Percentiles rank a stretch among this genome's conserved stretches.
Evolutionary conservation across 2,888 invertebrate species (phyloP).

Genomic region (Opisthograptis luteolata): DNA sequence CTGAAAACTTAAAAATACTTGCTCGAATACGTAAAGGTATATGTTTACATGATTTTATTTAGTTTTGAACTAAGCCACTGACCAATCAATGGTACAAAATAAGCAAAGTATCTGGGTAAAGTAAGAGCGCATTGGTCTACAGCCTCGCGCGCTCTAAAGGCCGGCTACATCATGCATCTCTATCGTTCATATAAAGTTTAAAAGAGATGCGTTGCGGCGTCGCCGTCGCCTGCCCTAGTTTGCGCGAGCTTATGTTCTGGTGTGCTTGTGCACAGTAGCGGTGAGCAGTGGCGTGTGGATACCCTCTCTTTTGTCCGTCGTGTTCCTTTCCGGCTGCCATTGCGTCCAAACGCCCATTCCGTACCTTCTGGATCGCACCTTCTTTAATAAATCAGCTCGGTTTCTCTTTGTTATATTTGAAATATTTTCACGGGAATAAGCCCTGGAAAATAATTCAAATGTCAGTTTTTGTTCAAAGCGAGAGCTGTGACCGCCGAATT

Average conservation of each 20-base stretch:
- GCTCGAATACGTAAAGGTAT: too few species aligned
- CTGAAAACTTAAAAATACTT: too few species aligned
- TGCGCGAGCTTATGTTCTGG: background rate
- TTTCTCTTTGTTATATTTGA: conserved; percentile 34
- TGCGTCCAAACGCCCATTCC: conserved; percentile 47
- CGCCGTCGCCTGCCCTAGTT: too few species aligned
- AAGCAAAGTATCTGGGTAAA: too few species aligned
- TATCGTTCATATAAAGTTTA: too few species aligned
- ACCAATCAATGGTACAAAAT: too few species aligned
- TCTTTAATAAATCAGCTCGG: conserved; percentile 50
- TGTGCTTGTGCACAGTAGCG: conserved; percentile 3
- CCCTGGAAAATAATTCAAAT: conserved; percentile 33
- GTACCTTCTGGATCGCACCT: conserved; percentile 44
- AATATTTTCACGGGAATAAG: conserved; percentile 35
- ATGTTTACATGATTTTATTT: too few species aligned
- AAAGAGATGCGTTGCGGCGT: too few species aligned
- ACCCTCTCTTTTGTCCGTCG: conserved; percentile 51
- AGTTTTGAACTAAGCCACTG: too few species aligned
- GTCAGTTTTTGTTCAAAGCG: conserved; percentile 34
- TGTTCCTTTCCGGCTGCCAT: conserved; percentile 44
- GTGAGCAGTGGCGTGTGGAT: conserved; percentile 41
- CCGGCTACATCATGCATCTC: too few species aligned
- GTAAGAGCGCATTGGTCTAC: too few species aligned
- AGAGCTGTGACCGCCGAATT: conserved; percentile 18
- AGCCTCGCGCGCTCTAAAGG: too few species aligned